phyloP scores from a whole-genome alignment of 2,113 vertebrate species.

The Gymnocephalus cernua region DNA sequence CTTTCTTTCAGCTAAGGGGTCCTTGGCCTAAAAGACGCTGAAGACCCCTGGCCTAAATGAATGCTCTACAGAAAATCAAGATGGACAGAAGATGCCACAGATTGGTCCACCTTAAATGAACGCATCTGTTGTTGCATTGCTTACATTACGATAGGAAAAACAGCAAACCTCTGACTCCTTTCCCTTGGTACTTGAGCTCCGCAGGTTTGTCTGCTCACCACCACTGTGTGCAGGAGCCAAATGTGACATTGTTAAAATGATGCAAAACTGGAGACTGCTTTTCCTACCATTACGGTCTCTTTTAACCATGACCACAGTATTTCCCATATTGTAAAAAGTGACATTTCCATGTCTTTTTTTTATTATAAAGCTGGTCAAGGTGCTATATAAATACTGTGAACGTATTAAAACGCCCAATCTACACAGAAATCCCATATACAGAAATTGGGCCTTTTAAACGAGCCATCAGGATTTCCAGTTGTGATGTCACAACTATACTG shows the following conservation, averaged over 20 bases:
- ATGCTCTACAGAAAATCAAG: not conserved
- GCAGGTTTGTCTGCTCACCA: not conserved
- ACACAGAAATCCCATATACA: too few relatives aligned
- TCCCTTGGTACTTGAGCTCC: not conserved
- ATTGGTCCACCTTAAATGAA: not conserved
- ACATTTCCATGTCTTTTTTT: too few relatives aligned
- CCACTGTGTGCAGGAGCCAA: not conserved
- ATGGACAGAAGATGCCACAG: slow-evolving; percentile 1
- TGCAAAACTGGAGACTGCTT: not conserved
- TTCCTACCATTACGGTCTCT: too few relatives aligned
- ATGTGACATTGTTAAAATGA: not conserved
- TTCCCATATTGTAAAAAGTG: not conserved
- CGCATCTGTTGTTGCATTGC: too few relatives aligned
- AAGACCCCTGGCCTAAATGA: not conserved
- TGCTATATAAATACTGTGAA: too few relatives aligned
- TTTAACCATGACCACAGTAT: not conserved
- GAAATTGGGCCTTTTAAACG: too few relatives aligned
- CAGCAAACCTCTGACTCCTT: not conserved
- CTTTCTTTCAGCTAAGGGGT: too few relatives aligned
- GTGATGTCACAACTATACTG: too few relatives aligned
- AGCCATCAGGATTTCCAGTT: too few relatives aligned
- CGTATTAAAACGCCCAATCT: too few relatives aligned
- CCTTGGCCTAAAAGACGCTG: too few relatives aligned
- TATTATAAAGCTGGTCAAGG: too few relatives aligned
- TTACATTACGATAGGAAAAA: not conserved